phyloP scores from a whole-genome alignment of 2,113 vertebrate species.

The Cavia porcellus region DNA sequence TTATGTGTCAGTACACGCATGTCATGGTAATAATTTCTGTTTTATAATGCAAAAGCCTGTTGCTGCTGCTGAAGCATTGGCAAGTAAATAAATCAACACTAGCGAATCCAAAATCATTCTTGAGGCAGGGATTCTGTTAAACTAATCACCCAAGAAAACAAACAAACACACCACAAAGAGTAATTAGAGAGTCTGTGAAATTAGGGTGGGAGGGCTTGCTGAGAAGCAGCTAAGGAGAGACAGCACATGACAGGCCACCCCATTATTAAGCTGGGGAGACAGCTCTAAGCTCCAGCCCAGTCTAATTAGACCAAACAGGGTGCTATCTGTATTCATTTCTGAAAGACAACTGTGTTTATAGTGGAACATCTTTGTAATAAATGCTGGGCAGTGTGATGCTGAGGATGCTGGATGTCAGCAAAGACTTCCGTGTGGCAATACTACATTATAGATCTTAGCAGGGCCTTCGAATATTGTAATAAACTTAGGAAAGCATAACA shows the following conservation, averaged over 20 bases:
- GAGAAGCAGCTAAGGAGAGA: slow-evolving; percentile 60
- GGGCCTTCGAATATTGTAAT: slow-evolving; percentile 15
- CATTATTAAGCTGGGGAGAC: slow-evolving; percentile 76
- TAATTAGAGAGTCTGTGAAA: slow-evolving; percentile 72
- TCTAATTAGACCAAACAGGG: slow-evolving; percentile 81
- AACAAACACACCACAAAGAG: slow-evolving; percentile 70
- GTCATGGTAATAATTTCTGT: slow-evolving; percentile 5
- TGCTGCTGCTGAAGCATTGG: slow-evolving; percentile 40
- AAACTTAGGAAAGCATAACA: slow-evolving; percentile 43
- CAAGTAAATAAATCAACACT: slow-evolving; percentile 68
- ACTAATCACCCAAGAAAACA: slow-evolving; percentile 77
- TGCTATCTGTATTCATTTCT: slow-evolving; percentile 79
- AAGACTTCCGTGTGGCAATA: slow-evolving; percentile 48
- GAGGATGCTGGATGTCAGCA: slow-evolving; percentile 16
- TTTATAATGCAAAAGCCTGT: slow-evolving; percentile 53
- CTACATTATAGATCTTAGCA: slow-evolving; percentile 48
- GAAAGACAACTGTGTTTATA: slow-evolving; percentile 41
- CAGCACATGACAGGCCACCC: slow-evolving; percentile 70
- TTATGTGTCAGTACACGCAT: not conserved
- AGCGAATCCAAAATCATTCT: slow-evolving; percentile 70
- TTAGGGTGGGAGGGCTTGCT: slow-evolving; percentile 55
- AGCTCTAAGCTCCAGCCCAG: slow-evolving; percentile 68
- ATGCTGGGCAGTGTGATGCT: slow-evolving; percentile 15
- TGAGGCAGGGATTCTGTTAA: slow-evolving; percentile 68
- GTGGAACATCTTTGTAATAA: slow-evolving; percentile 70